phyloP scores from a whole-genome alignment of 2,113 vertebrate genomes.

The Catharus fuscescens region DNA sequence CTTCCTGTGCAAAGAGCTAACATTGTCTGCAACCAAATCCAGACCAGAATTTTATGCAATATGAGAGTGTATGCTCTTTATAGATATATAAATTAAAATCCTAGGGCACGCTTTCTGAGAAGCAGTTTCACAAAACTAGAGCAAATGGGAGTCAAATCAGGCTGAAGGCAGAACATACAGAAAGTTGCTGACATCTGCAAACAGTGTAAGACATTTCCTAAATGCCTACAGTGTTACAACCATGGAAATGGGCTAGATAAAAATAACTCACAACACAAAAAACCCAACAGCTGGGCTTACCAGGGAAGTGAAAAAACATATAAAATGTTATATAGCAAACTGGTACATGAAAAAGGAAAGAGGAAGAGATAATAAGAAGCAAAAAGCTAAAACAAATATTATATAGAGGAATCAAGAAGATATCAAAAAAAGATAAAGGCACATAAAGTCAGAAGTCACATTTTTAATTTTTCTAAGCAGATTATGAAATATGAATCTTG shows the following conservation, averaged over 20 bases:
- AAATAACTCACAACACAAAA: not conserved
- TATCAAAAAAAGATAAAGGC: not conserved
- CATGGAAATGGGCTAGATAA: conserved; percentile 1
- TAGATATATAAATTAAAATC: not conserved
- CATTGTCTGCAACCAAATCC: not conserved
- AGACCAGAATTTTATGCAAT: not conserved
- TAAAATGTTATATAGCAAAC: not conserved
- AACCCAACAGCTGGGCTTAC: not conserved
- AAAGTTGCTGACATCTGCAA: not conserved
- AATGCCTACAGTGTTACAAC: not conserved
- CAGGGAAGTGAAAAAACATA: conserved; percentile 4
- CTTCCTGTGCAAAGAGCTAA: not conserved
- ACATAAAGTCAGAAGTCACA: not conserved
- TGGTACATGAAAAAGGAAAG: not conserved
- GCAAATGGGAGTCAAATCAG: not conserved
- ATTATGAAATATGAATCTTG: not conserved
- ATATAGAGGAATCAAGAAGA: not conserved
- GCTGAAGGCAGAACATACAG: not conserved
- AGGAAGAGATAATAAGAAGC: not conserved
- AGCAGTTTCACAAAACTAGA: not conserved
- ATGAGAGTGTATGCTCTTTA: not conserved
- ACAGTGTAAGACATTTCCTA: not conserved
- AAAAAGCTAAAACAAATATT: not conserved
- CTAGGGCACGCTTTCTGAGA: not conserved
- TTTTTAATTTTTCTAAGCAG: not conserved